Evolutionary conservation across 2,113 vertebrate genomes (phyloP), one percentile per base, ranked within the genome.

Genomic region (Spea bombifrons): DNA sequence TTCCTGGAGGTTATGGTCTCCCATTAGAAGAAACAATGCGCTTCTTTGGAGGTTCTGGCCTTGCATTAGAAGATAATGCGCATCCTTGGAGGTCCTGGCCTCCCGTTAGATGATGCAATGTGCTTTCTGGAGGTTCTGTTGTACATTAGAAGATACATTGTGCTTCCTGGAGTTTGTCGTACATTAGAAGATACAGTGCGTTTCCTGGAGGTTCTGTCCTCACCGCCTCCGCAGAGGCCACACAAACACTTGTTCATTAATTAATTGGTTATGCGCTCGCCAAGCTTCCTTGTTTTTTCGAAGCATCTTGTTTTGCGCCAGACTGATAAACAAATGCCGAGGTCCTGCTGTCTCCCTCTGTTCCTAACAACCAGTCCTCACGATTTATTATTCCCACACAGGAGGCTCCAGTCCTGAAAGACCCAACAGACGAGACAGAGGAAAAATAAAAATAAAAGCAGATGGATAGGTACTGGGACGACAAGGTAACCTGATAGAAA

Each of bases 221-320:
- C 61, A 13, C 46, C 67, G 49, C 76, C 69, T 57, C 69, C 16
- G 59, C 69, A 52, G 46, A 7, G 55, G 75, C n/a, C 75, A 30
- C 53, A 59, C 52, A 76, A 76, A 49, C 75, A 50, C 7, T 66
- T 15, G 15, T 48, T 47, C 12, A 7, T 57, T 73, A 73, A 79
- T 79, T 72, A 79, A 47, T 47, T 8, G 3, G 67, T 7, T 7
- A 3, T 8, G 5, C 44, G 4, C 55, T 30, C 55, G 61, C 69
- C 69, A 72, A 64, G 43, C 47, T 30, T 44, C n/a, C 59, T 61
- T 72, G 55, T 72, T 66, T 72, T 53, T 66, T 72, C 3, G 3
- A 72, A 79, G 57, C 76, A 79, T 79, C 70, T 73, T 79, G 76
- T 71, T 78, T 73, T 47, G 70, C 43, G 70, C 61, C 70, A 72